A percentile compares a stretch with the other conserved stretches of the same genome.
phyloP scores from a whole-genome alignment of 1,140 invertebrate genomes.

The Cherax destructor region DNA sequence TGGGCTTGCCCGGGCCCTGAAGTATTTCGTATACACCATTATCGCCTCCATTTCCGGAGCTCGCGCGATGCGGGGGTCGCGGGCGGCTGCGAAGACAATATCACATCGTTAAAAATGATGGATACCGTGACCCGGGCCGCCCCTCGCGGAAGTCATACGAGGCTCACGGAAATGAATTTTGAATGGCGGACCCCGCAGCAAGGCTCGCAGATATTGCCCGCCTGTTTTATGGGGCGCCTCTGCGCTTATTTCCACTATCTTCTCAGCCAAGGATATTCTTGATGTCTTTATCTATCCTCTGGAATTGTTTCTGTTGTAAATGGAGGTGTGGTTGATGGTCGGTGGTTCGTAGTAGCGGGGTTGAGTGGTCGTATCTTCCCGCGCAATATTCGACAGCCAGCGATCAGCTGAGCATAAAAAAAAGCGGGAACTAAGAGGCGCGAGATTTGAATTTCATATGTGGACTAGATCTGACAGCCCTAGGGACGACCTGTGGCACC shows the following conservation, averaged over 20 bases:
- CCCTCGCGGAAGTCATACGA: constrained; percentile 49
- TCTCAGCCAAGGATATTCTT: neutral
- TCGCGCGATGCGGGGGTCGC: constrained; percentile 32
- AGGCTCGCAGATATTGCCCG: neutral
- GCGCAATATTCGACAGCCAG: constrained; percentile 12
- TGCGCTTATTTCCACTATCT: neutral
- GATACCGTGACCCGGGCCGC: constrained; percentile 59
- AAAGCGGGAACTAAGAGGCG: constrained; percentile 8
- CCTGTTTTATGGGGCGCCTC: neutral
- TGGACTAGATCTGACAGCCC: neutral
- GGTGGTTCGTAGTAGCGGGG: neutral
- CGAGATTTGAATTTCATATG: constrained; percentile 51
- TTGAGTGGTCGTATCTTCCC: neutral
- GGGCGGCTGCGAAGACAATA: constrained; percentile 51
- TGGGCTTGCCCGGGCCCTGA: constrained; percentile 11
- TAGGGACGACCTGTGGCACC: neutral
- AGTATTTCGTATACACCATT: constrained; percentile 60
- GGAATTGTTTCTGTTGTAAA: neutral
- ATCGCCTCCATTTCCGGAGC: constrained; percentile 60
- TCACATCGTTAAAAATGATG: constrained; percentile 66
- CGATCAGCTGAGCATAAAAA: constrained; percentile 38
- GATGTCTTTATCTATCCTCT: neutral
- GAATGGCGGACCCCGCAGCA: constrained; percentile 24
- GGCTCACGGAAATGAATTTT: constrained; percentile 59
- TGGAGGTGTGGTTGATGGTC: neutral